A percentile compares a stretch with the other conserved stretches of the same genome.
Evolutionary conservation across 2,888 invertebrate species (phyloP).

Genomic region (Hydropsyche betteni): DNA sequence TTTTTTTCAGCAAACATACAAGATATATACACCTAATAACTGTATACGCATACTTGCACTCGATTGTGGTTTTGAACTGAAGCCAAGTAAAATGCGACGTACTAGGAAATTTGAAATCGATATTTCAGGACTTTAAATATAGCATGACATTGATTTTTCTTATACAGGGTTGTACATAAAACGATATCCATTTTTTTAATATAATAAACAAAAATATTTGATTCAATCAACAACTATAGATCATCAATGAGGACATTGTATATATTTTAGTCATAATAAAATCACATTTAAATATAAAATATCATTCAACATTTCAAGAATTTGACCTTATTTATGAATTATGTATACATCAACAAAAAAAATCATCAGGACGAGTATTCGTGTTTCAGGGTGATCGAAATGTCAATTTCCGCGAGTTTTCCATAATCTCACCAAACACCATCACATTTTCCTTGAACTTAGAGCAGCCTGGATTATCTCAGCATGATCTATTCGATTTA

Average conservation of each 20-base stretch:
- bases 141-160: neutral
- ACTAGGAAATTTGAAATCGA: constrained; percentile 24
- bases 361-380: neutral
- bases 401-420: neutral
- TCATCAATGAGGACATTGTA: no score
- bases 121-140: constrained; percentile 23
- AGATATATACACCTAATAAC: neutral
- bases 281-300: no score
- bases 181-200: no score
- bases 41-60: neutral
- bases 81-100: constrained; percentile 17
- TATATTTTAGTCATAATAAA: no score
- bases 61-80: constrained; percentile 6
- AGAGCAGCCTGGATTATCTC: neutral
- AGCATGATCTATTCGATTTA: constrained; percentile 8
- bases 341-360: no score
- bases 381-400: neutral
- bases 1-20: no score
- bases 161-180: no score
- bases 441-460: constrained; percentile 13
- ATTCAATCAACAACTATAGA: no score
- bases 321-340: no score
- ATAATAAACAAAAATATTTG: no score
- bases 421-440: neutral
- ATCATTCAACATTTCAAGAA: no score